A percentile compares a stretch with the other conserved stretches of the same genome.
Evolutionary conservation across 2,888 invertebrate genomes (phyloP).

Genomic region (Dasysyrphus albostriatus): DNA sequence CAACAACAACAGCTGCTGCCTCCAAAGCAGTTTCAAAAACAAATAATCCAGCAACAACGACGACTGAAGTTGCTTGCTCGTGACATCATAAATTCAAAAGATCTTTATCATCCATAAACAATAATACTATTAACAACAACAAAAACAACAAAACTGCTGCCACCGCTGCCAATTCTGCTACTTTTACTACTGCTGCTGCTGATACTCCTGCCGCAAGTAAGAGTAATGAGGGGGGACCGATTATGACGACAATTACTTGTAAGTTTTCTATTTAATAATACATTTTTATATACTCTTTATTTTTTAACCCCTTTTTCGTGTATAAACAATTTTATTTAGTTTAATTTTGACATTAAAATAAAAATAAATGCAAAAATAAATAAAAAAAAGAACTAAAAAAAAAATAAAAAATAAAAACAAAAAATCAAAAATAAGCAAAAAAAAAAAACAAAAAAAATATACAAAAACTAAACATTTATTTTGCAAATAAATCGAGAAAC

Average conservation of each 20-base stretch:
- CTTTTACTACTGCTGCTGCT: constrained; percentile 73
- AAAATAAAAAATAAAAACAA: constrained; percentile 25
- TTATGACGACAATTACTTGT: constrained; percentile 84
- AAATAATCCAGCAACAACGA: constrained; percentile 47
- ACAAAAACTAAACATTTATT: constrained; percentile 56
- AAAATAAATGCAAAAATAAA: constrained; percentile 40
- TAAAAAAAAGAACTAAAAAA: constrained; percentile 20
- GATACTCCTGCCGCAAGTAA: constrained; percentile 69
- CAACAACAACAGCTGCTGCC: constrained; percentile 38
- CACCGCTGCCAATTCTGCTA: constrained; percentile 70
- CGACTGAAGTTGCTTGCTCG: constrained; percentile 83
- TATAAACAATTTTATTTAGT: constrained; percentile 66
- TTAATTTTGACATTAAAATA: constrained; percentile 78
- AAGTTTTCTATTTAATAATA: constrained; percentile 80
- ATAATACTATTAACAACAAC: constrained; percentile 80
- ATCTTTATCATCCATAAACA: constrained; percentile 69
- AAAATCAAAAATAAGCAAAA: constrained; percentile 15
- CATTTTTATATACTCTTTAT: constrained; percentile 50
- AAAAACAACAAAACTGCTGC: constrained; percentile 79
- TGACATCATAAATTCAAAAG: constrained; percentile 80
- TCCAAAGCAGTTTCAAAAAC: constrained; percentile 55
- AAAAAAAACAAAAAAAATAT: constrained; percentile 5
- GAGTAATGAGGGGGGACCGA: constrained; percentile 76
- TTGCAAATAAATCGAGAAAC: constrained; percentile 72
- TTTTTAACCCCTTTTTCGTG: constrained; percentile 65